Evolutionary conservation across 2,113 vertebrate genomes (phyloP), one percentile per base, ranked within the genome.

Genomic region (Tyrannus savana): DNA sequence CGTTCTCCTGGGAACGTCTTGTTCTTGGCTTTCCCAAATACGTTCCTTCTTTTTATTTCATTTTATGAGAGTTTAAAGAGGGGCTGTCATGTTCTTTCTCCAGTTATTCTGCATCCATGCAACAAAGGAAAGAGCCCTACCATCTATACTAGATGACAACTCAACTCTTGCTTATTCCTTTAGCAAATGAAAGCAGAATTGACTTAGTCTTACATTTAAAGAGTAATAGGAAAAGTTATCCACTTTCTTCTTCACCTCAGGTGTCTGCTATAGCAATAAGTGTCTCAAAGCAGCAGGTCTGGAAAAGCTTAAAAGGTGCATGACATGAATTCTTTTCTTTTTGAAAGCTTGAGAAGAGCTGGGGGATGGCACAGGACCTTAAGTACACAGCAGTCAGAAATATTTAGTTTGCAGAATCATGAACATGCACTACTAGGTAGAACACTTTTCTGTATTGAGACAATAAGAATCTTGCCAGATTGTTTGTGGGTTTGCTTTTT

Each of bases 321-420:
- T 7, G 0, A 8, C 4, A 8, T 33, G 17, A 86, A 55, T 67
- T 84, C 30, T 33, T 69, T 46, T 41, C 11, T 49, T 78, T 52
- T 49, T 78, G n/a, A 60, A 74, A 78, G 16, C 33, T 68, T 47
- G 35, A 68, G 42, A 78, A 44, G 2, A 84, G 55, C 1, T 28
- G 6, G 2, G 16, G 2, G 4, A 16, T 11, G 47, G 2, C 11
- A 42, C 6, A 5, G 18, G 4, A 52, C 4, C 3, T 31, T 14
- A 62, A 75, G 37, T 59, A 63, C 21, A 3, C 2, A 2, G 19
- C 28, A 81, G 21, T 30, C 30, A 78, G 23, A 78, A 78, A 82
- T 71, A 79, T 12, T 55, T 68, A 18, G 50, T 85, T 60, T 79
- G 5, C 12, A 72, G 33, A 71, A 30, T 82, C 24, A 46, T 16